Evolutionary conservation across 2,888 invertebrate genomes (phyloP).

Genomic region (Orthosia cruda): DNA sequence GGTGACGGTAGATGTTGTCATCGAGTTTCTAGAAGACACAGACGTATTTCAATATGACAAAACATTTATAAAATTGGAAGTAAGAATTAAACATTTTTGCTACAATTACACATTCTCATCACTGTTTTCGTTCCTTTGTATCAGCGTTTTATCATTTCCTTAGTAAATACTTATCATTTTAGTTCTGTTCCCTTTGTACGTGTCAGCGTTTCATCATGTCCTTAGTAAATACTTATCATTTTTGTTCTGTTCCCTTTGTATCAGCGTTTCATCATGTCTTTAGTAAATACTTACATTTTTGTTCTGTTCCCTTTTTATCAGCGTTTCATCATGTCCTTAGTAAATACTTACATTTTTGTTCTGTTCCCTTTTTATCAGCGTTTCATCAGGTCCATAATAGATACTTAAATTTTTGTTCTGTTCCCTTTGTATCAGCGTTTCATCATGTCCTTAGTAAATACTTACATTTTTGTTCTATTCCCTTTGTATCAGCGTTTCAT

Average conservation of each 20-base stretch:
- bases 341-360: neutral
- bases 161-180: neutral
- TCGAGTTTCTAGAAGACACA: slow-evolving; percentile 86
- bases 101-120: no score
- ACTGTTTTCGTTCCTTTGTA: neutral
- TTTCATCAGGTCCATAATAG: neutral
- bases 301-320: slow-evolving; percentile 26
- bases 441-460: slow-evolving; percentile 1
- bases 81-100: slow-evolving; percentile 48
- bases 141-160: neutral
- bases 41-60: slow-evolving; percentile 88
- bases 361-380: slow-evolving; percentile 24
- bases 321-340: neutral
- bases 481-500: no score
- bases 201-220: neutral
- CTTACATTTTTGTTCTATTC: slow-evolving; percentile 9
- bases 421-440: slow-evolving; percentile 9
- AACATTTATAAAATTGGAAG: slow-evolving; percentile 81
- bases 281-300: neutral
- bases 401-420: slow-evolving; percentile 1
- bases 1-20: slow-evolving; percentile 87
- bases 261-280: neutral
- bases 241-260: slow-evolving; percentile 22
- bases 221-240: neutral
- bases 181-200: slow-evolving; percentile 25